phyloP scores from a whole-genome alignment of 2,888 invertebrate species.

The Molanna angustata region DNA sequence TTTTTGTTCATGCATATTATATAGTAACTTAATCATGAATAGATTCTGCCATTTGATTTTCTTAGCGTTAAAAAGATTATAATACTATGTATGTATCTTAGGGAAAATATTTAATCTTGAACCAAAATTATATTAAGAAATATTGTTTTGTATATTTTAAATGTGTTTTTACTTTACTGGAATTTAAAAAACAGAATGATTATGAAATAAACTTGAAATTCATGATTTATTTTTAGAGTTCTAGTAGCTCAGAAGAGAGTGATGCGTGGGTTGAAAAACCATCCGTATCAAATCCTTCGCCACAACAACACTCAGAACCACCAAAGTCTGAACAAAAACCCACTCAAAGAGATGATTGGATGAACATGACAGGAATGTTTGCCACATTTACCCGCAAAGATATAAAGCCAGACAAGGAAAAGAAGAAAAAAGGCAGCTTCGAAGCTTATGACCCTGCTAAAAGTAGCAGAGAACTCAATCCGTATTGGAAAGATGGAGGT shows the following conservation, averaged over 20 bases:
- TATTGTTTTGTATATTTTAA: neutral
- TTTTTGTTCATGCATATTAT: too few species aligned
- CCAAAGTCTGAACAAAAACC: neutral
- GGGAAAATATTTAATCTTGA: too few species aligned
- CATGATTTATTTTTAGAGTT: slow-evolving; percentile 41
- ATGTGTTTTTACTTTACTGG: neutral
- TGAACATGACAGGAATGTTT: slow-evolving; percentile 62
- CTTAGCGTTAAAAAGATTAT: too few species aligned
- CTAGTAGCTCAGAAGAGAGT: slow-evolving; percentile 40
- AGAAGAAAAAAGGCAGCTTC: slow-evolving; percentile 53
- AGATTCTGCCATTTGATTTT: too few species aligned
- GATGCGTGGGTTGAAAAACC: slow-evolving; percentile 64
- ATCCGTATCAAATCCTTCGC: slow-evolving; percentile 16
- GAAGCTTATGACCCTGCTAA: slow-evolving; percentile 68
- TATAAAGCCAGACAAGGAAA: slow-evolving; percentile 46
- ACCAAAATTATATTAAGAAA: too few species aligned
- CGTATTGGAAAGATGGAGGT: slow-evolving; percentile 90
- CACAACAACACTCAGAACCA: slow-evolving; percentile 22
- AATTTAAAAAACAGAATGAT: neutral
- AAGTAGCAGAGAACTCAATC: slow-evolving; percentile 79
- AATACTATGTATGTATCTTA: too few species aligned
- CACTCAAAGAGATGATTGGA: slow-evolving; percentile 73
- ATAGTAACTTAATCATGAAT: too few species aligned
- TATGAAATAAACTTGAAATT: slow-evolving; percentile 8
- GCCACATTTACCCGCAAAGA: slow-evolving; percentile 46